A percentile compares a stretch with the other conserved stretches of the same genome.
Conservation (phyloP, 2,113 vertebrate species). For the Pygoscelis adeliae region DNA sequence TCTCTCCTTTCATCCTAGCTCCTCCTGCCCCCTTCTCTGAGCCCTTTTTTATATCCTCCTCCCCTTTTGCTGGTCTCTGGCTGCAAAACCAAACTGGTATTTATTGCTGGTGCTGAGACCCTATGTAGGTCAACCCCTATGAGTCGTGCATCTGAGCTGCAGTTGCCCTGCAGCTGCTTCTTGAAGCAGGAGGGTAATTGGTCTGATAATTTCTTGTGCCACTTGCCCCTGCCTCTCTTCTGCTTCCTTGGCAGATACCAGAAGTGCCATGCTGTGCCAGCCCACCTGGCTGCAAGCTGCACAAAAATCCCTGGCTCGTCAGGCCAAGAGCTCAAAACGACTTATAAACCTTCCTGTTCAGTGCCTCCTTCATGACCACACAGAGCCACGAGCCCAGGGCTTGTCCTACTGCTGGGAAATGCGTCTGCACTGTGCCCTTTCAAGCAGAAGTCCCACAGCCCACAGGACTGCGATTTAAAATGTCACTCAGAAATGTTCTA, state of each 20-base stretch:
- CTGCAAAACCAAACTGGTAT: not conserved
- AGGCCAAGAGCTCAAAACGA: not conserved
- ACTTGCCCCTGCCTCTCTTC: not conserved
- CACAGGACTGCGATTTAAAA: not conserved
- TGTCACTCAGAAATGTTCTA: not conserved
- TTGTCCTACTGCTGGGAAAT: not conserved
- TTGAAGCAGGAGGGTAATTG: accelerated
- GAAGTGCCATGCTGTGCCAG: not conserved
- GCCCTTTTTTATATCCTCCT: not conserved
- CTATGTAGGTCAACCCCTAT: not conserved
- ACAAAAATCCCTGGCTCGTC: not conserved
- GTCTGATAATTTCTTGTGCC: not conserved
- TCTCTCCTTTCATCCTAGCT: not conserved
- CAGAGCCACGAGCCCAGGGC: accelerated
- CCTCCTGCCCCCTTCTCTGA: not conserved
- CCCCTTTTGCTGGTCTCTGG: not conserved
- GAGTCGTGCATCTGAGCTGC: not conserved
- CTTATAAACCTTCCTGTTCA: not conserved
- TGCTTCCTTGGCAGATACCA: not conserved
- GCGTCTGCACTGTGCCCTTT: not conserved
- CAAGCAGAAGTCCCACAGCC: not conserved
- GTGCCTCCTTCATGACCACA: not conserved
- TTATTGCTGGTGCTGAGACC: not conserved
- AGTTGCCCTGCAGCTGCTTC: not conserved
- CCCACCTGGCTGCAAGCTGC: not conserved